phyloP scores from a whole-genome alignment of 2,113 vertebrate species.

The Trematomus loennbergii region DNA sequence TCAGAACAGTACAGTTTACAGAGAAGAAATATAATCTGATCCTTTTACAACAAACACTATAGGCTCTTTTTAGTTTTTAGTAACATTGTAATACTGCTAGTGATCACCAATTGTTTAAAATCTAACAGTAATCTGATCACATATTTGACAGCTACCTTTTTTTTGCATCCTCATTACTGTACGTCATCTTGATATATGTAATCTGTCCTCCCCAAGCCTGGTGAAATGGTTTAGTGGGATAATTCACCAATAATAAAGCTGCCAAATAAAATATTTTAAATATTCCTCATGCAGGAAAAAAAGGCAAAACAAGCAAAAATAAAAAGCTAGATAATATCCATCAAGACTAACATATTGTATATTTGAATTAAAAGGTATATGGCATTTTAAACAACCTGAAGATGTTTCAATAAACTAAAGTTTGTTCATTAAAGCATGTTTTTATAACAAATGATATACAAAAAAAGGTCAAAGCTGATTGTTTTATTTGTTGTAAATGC shows the following conservation, averaged over 20 bases:
- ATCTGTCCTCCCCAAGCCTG: too few relatives aligned
- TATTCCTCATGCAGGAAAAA: background rate
- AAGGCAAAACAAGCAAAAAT: background rate
- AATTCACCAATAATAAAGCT: constrained; percentile 11
- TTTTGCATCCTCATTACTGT: too few relatives aligned
- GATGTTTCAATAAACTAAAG: background rate
- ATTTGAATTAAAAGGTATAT: background rate
- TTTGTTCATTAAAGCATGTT: background rate
- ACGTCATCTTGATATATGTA: too few relatives aligned
- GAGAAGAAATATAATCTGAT: too few relatives aligned
- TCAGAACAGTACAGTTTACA: too few relatives aligned
- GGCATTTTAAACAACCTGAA: background rate
- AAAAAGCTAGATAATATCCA: background rate
- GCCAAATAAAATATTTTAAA: background rate
- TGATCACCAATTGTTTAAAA: too few relatives aligned
- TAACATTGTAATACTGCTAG: too few relatives aligned
- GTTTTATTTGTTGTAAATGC: constrained; percentile 9
- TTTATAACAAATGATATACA: background rate
- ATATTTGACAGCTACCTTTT: too few relatives aligned
- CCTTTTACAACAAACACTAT: too few relatives aligned
- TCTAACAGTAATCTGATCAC: too few relatives aligned
- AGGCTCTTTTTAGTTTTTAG: too few relatives aligned
- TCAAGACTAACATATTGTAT: too few relatives aligned
- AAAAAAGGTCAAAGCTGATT: background rate
- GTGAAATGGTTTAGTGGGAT: constrained; percentile 12